Evolutionary conservation across 2,113 vertebrate genomes (phyloP).

Genomic region (Larimichthys polyactis): DNA sequence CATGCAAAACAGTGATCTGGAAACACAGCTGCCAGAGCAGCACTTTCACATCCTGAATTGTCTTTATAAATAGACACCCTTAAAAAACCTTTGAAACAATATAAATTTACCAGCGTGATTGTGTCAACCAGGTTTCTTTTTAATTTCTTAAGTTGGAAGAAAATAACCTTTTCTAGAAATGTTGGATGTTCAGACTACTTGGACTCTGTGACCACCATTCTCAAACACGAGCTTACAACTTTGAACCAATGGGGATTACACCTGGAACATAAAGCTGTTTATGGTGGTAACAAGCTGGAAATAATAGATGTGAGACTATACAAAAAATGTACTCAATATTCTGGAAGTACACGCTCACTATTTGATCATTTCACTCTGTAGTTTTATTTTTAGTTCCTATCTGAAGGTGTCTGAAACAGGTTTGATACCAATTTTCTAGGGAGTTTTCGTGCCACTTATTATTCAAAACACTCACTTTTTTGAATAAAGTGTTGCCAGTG

Average conservation of each 20-base stretch:
- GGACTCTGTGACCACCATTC: neutral
- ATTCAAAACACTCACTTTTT: neutral
- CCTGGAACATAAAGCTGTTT: neutral
- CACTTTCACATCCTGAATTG: slow-evolving; percentile 3
- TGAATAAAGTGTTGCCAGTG: neutral
- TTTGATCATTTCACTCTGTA: neutral
- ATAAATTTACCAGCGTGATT: neutral
- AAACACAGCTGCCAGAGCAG: slow-evolving; percentile 1
- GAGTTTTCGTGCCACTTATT: neutral
- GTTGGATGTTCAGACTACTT: neutral
- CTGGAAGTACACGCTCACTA: neutral
- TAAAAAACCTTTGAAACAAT: neutral
- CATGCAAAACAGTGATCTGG: neutral
- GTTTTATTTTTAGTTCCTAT: neutral
- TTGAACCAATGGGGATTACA: neutral
- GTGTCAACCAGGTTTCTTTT: neutral
- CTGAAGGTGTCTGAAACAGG: neutral
- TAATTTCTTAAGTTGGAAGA: neutral
- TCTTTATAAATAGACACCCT: neutral
- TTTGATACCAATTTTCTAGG: neutral
- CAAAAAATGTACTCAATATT: neutral
- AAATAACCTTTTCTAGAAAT: neutral
- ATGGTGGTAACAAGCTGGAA: neutral
- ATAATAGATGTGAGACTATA: neutral
- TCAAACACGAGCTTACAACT: neutral